Conservation (phyloP, 2,113 vertebrate species). For the Daphoenositta chrysoptera region DNA sequence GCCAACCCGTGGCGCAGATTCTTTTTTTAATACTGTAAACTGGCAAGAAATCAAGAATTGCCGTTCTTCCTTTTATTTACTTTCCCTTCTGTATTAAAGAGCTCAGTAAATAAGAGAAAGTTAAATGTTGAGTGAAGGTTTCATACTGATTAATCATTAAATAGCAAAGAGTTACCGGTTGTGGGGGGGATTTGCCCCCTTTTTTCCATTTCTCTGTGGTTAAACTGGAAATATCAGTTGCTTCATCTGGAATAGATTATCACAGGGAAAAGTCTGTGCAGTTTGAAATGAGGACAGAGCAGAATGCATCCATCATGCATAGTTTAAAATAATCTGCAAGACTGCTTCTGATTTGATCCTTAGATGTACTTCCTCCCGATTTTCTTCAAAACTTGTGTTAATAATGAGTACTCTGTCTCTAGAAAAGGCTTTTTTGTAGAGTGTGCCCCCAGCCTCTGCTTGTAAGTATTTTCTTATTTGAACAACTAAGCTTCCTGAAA, state of each 20-base stretch:
- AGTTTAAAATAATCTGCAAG: slow-evolving; percentile 16
- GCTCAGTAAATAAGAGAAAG: slow-evolving; percentile 62
- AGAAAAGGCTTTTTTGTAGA: slow-evolving; percentile 19
- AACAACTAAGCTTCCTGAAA: slow-evolving; percentile 42
- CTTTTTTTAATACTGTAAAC: slow-evolving; percentile 87
- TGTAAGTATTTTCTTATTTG: slow-evolving; percentile 49
- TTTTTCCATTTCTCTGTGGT: slow-evolving; percentile 10
- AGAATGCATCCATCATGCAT: neutral
- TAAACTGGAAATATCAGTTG: slow-evolving; percentile 51
- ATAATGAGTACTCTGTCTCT: slow-evolving; percentile 36
- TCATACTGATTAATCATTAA: slow-evolving; percentile 3
- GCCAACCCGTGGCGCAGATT: slow-evolving; percentile 80
- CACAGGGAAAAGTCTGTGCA: neutral
- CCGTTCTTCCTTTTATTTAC: slow-evolving; percentile 79
- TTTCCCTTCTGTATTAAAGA: slow-evolving; percentile 77
- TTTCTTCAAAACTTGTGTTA: slow-evolving; percentile 30
- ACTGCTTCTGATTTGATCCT: neutral
- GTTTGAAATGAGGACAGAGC: slow-evolving; percentile 41
- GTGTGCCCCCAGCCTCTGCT: slow-evolving; percentile 23
- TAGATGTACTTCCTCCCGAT: slow-evolving; percentile 22
- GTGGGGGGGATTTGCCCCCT: neutral
- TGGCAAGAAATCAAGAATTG: slow-evolving; percentile 82
- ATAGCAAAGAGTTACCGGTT: neutral
- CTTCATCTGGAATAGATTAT: slow-evolving; percentile 62
- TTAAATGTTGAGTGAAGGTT: slow-evolving; percentile 51